These are phyloP conservation scores for Nothoprocta perdicaria DNA, from an alignment of 2,113 vertebrate genomes.

Conservation along the genomic window DNA sequence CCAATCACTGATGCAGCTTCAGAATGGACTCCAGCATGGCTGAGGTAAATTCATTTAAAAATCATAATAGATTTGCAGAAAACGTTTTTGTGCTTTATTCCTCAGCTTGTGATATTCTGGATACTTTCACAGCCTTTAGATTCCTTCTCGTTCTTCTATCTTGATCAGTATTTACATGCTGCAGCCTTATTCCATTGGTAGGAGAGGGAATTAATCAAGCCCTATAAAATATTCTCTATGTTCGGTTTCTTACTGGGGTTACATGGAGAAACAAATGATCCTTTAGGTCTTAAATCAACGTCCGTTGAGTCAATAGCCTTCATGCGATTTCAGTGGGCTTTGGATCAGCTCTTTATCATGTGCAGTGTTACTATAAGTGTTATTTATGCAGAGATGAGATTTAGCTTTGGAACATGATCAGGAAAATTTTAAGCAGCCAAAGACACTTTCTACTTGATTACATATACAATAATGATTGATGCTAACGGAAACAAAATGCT, in stretches of 20 bases:
- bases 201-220: slow-evolving; percentile 36
- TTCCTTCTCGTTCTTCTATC: neutral
- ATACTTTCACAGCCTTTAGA: neutral
- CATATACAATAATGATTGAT: slow-evolving; percentile 51
- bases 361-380: neutral
- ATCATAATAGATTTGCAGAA: neutral
- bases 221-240: neutral
- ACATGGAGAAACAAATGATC: slow-evolving; percentile 48
- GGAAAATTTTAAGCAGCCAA: slow-evolving; percentile 39
- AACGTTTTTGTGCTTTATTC: neutral
- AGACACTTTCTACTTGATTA: slow-evolving; percentile 62
- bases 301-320: slow-evolving; percentile 7
- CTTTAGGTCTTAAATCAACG: slow-evolving; percentile 51
- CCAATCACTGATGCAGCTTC: rapidly evolving
- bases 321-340: neutral
- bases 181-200: neutral
- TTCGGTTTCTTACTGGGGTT: slow-evolving; percentile 21
- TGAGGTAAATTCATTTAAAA: neutral
- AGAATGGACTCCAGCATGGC: neutral
- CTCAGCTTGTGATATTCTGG: neutral
- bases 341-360: slow-evolving; percentile 19
- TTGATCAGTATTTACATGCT: neutral
- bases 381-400: slow-evolving; percentile 50
- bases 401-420: slow-evolving; percentile 41
- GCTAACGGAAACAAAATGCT: slow-evolving; percentile 54